phyloP scores from a whole-genome alignment of 2,113 vertebrate genomes.

The Hucho hucho region DNA sequence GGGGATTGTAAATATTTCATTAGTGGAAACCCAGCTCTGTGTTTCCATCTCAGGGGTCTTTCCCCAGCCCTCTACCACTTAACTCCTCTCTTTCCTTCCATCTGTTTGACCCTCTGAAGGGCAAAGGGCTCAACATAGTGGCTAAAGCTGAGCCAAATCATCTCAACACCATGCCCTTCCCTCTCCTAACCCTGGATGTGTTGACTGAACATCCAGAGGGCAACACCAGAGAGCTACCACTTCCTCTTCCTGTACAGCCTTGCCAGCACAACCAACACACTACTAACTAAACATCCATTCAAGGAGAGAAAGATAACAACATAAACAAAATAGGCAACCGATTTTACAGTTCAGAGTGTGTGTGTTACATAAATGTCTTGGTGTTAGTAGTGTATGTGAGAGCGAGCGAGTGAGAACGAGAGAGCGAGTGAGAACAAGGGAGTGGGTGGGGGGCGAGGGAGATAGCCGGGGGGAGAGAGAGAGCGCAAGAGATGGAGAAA shows the following conservation, averaged over 20 bases:
- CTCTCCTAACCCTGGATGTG: not conserved
- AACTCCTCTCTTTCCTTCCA: conserved; percentile 16
- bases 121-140: conserved; percentile 3
- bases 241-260: not conserved
- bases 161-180: conserved; percentile 1
- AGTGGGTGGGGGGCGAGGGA: too few species aligned
- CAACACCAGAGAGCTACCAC: not conserved
- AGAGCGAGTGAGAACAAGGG: too few species aligned
- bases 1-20: conserved; percentile 56
- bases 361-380: too few species aligned
- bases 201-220: not conserved
- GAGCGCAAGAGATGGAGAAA: too few species aligned
- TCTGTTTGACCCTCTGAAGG: conserved; percentile 53
- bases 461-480: too few species aligned
- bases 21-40: conserved; percentile 44
- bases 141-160: not conserved
- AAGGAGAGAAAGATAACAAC: too few species aligned
- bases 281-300: too few species aligned
- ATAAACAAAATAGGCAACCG: too few species aligned
- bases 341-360: too few species aligned
- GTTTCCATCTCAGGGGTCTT: conserved; percentile 32
- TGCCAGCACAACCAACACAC: too few species aligned
- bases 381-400: too few species aligned
- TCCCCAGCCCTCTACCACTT: conserved; percentile 43
- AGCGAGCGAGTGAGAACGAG: too few species aligned